These are phyloP conservation scores for Columba livia DNA, from an alignment of 2,113 vertebrate species.

Conservation along the genomic window DNA sequence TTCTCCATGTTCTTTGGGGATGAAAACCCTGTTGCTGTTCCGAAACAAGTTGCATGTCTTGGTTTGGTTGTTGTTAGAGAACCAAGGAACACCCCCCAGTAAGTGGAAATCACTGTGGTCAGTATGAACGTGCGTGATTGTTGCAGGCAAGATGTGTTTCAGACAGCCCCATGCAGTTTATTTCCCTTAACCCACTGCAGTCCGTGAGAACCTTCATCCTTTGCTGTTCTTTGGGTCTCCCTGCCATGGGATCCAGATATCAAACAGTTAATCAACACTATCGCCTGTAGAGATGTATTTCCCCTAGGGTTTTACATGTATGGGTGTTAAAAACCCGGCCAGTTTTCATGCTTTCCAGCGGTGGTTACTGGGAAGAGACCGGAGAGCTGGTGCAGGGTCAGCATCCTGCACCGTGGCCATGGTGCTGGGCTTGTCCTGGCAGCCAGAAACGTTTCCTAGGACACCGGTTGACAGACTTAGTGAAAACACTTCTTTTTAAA, in stretches of 20 bases:
- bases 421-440: neutral
- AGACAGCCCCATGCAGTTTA: no score
- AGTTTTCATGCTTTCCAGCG: neutral
- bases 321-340: neutral
- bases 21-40: no score
- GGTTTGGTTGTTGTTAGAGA: neutral
- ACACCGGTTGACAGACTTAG: neutral
- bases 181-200: neutral
- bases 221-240: neutral
- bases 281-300: neutral
- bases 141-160: neutral
- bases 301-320: neutral
- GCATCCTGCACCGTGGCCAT: neutral
- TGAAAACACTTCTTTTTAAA: neutral
- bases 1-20: neutral
- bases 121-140: rapidly evolving
- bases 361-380: neutral
- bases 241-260: no score
- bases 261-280: neutral
- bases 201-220: neutral
- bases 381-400: no score
- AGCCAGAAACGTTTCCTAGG: neutral
- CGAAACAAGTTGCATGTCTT: neutral
- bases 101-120: neutral
- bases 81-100: rapidly evolving